Evolutionary conservation across 2,113 vertebrate species (phyloP).

Genomic region (Sapayoa aenigma): DNA sequence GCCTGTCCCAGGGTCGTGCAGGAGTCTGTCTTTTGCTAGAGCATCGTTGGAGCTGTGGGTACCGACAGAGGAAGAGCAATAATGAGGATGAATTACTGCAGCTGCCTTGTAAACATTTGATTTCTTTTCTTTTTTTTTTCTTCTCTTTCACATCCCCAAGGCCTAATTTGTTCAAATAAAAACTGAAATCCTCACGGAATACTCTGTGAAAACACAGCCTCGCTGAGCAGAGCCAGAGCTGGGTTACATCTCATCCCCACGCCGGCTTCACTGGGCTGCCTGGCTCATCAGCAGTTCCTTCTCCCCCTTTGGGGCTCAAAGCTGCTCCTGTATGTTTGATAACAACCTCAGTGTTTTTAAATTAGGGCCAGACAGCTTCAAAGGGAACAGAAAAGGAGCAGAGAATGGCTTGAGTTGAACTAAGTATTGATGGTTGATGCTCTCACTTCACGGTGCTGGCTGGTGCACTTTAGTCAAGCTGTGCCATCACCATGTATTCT

Average conservation of each 20-base stretch:
- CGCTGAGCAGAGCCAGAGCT: background rate
- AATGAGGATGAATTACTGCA: background rate
- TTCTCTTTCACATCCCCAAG: background rate
- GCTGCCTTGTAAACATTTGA: conserved; percentile 14
- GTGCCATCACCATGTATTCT: background rate
- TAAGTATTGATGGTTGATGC: background rate
- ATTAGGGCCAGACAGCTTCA: background rate
- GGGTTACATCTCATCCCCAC: background rate
- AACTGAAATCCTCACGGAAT: background rate
- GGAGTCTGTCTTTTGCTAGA: background rate
- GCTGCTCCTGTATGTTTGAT: background rate
- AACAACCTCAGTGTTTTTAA: background rate
- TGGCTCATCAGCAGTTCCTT: background rate
- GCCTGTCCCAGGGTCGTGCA: background rate
- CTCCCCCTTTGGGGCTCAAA: background rate
- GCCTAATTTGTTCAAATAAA: conserved; percentile 55
- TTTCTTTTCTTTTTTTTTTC: background rate
- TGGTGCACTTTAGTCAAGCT: background rate
- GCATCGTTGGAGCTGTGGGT: background rate
- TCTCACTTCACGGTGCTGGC: fast-evolving
- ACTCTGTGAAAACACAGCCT: background rate
- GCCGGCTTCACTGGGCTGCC: background rate
- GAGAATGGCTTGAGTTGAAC: background rate
- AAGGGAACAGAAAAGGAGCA: background rate
- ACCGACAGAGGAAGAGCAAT: background rate